Base-by-base conservation (phyloP, 2,888 invertebrate species). In the Stenodera caucasica region DNA sequence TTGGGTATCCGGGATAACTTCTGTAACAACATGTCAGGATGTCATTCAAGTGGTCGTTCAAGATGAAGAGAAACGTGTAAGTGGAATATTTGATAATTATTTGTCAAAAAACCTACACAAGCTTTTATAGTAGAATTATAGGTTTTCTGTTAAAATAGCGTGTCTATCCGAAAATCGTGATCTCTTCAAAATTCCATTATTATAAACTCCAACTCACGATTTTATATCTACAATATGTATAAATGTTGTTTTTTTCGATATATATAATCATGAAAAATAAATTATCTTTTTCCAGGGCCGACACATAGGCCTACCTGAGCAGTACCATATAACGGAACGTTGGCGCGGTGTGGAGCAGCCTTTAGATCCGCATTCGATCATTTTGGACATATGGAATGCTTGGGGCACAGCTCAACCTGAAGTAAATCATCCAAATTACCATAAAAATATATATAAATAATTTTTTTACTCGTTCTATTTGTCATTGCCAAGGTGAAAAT, bases 321-420 rank as follows among this genome's bases (percentile, higher is more conserved):
- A 78, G 61, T 91, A 90, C 84, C 87, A 89, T 76, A 85, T 91
- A 73, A 89, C 90, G 37, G 91, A 91, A 79, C 80, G 90, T 74
- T 88, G 91, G 90, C 83, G 91, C 75, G 89, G 90, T 70, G 89
- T 92, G 60, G 92, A 90, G 80, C 85, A 87, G 70, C 89, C 86
- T 54, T 81, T 90, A 67, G 89, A 87, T 58, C 87, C 88, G 30
- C 85, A 88, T 70, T 88, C 90, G 53, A 86, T 87, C 59, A 90
- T 92, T 64, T 81, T 92, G 59, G 90, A 91, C 73, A 89, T 93
- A 54, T 86, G 92, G 84, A 88, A 88, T 63, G 90, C 91, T 26
- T 93, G 92, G 92, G 92, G 91, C 58, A 84, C 85, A 70, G 87
- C 88, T 61, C 84, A 86, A 79, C 81, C 83, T 73, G 88, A 89